These are phyloP conservation scores for Cygnus olor DNA, from an alignment of 2,797 vertebrate species.

Conservation along the genomic window DNA sequence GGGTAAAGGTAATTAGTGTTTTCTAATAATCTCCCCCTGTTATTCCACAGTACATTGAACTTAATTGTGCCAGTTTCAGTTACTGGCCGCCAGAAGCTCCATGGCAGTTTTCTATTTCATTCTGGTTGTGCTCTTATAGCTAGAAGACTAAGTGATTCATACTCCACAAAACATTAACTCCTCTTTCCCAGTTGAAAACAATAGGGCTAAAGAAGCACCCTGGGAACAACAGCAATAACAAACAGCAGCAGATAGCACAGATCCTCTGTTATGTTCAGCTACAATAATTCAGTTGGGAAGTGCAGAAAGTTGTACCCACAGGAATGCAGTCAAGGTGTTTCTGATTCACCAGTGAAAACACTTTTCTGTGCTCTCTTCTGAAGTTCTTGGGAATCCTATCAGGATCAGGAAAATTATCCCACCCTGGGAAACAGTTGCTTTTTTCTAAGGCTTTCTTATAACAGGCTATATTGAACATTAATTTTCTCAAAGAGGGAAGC, in stretches of 20 bases:
- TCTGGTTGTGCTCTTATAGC: neutral
- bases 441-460: neutral
- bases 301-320: neutral
- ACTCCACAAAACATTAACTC: neutral
- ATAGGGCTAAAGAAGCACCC: neutral
- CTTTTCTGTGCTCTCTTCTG: neutral
- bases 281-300: neutral
- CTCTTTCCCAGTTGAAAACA: neutral
- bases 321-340: neutral
- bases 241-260: neutral
- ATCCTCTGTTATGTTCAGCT: fast-evolving
- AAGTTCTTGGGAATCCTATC: neutral
- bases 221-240: neutral
- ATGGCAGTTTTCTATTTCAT: neutral
- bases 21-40: neutral
- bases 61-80: neutral
- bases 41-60: slow-evolving; percentile 5
- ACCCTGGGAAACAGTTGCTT: neutral
- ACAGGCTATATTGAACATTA: neutral
- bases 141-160: neutral
- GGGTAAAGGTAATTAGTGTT: slow-evolving; percentile 36
- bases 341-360: fast-evolving
- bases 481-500: neutral
- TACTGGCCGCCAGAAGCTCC: neutral
- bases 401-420: neutral